phyloP scores from a whole-genome alignment of 1,140 invertebrate genomes.

The Trachymyrmex cornetzi region DNA sequence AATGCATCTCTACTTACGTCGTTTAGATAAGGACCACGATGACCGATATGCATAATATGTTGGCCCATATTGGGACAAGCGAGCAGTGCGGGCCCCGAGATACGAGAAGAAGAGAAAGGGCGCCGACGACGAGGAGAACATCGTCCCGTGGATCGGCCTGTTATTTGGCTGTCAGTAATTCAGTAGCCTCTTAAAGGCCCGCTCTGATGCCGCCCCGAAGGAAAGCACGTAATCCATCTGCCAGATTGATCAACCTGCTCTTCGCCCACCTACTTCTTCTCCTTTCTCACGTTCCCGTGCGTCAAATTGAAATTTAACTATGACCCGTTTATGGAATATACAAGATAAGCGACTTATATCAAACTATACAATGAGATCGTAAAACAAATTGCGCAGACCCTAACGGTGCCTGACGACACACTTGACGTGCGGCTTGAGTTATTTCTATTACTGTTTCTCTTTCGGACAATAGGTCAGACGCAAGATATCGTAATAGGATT shows the following conservation, averaged over 20 bases:
- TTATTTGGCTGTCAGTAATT: constrained; percentile 84
- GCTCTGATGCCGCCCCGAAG: constrained; percentile 73
- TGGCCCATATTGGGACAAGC: constrained; percentile 82
- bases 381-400: constrained; percentile 17
- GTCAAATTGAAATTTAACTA: constrained; percentile 41
- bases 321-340: constrained; percentile 23
- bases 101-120: constrained; percentile 73
- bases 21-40: constrained; percentile 82
- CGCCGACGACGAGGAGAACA: constrained; percentile 75
- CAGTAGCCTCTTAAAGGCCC: constrained; percentile 80
- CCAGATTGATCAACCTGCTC: constrained; percentile 79
- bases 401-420: constrained; percentile 40
- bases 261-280: constrained; percentile 53
- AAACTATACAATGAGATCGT: constrained; percentile 14
- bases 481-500: constrained; percentile 1
- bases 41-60: constrained; percentile 81
- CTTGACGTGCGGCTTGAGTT: constrained; percentile 13
- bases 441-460: constrained; percentile 33
- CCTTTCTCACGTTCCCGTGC: constrained; percentile 31
- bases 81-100: constrained; percentile 50
- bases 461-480: constrained; percentile 26
- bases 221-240: constrained; percentile 75
- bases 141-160: constrained; percentile 76
- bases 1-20: constrained; percentile 76
- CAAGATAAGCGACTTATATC: constrained; percentile 1